Conservation (phyloP, 2,797 vertebrate genomes). For the Periparus ater region DNA sequence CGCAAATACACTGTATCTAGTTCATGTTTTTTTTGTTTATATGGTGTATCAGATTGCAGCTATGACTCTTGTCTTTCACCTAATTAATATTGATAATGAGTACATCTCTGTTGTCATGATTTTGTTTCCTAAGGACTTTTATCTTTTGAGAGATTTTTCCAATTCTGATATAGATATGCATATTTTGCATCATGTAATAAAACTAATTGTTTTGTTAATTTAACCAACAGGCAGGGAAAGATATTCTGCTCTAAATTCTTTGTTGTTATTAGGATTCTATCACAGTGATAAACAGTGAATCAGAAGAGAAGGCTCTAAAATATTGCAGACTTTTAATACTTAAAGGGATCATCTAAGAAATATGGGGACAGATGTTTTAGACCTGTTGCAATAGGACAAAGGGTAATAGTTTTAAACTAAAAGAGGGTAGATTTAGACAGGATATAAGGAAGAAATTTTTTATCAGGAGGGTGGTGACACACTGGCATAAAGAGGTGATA, state of each 20-base stretch:
- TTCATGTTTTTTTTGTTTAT: neutral
- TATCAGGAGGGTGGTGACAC: neutral
- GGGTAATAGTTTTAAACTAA: neutral
- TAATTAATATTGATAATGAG: neutral
- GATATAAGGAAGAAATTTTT: neutral
- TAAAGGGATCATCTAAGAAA: neutral
- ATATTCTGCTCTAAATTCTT: neutral
- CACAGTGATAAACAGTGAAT: neutral
- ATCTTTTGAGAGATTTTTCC: neutral
- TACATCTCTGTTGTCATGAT: neutral
- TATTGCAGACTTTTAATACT: neutral
- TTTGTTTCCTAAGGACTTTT: neutral
- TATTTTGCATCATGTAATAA: neutral
- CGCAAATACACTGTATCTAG: neutral
- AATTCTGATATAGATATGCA: neutral
- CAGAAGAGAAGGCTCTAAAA: neutral
- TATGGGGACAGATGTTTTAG: neutral
- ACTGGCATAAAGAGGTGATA: neutral
- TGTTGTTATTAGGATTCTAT: neutral
- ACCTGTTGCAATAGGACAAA: neutral
- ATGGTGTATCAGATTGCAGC: neutral
- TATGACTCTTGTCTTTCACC: neutral
- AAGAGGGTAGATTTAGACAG: neutral
- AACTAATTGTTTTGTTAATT: neutral
- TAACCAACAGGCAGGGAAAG: neutral